Evolutionary conservation across 2,888 invertebrate species (phyloP).

Genomic region (Synergus gifuensis): DNA sequence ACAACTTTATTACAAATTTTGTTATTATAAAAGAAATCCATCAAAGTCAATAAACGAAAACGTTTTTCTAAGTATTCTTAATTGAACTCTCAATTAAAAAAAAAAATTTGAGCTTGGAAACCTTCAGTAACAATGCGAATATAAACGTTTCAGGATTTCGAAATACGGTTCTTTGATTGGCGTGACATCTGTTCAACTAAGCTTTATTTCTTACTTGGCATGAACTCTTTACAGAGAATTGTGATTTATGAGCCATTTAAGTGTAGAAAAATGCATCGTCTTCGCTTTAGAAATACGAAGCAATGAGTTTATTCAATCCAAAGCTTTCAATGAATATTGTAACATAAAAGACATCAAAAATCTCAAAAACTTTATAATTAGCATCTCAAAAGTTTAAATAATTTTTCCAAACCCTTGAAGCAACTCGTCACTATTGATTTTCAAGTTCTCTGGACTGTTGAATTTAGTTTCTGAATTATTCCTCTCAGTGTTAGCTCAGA

Average conservation of each 20-base stretch:
- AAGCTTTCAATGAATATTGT: background rate
- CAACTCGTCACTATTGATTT: background rate
- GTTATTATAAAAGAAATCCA: background rate
- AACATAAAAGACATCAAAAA: background rate
- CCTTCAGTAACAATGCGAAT: background rate
- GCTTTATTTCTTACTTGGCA: background rate
- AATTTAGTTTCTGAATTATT: background rate
- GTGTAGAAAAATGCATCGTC: background rate
- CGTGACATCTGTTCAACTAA: background rate
- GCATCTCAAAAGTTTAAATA: background rate
- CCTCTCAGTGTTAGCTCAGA: background rate
- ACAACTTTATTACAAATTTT: accelerated
- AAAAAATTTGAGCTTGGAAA: background rate
- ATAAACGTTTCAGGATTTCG: background rate
- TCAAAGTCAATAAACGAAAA: no score
- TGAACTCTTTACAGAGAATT: background rate
- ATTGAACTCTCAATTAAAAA: no score
- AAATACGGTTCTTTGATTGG: background rate
- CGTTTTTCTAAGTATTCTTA: no score
- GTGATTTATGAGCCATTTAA: constrained; percentile 5
- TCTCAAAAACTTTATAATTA: background rate
- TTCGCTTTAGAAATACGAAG: background rate
- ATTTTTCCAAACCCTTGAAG: background rate
- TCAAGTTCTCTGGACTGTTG: background rate
- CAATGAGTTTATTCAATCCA: no score